Evolutionary conservation across 1,140 invertebrate species (phyloP).

Genomic region (Nephila pilipes): DNA sequence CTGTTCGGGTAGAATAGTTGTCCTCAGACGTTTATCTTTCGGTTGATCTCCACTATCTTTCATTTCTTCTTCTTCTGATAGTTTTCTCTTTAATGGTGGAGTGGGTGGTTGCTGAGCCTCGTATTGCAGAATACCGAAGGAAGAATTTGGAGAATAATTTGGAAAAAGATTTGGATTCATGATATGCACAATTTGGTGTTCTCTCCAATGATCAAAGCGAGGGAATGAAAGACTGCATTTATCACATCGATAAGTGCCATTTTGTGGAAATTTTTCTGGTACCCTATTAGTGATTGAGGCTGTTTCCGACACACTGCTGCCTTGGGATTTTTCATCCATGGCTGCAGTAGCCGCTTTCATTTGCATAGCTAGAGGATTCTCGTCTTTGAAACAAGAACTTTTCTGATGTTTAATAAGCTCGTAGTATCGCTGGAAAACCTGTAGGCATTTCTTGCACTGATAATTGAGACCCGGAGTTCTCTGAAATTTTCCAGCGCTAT

Average conservation of each 20-base stretch:
- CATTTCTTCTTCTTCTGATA: constrained; percentile 82
- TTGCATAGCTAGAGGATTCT: constrained; percentile 87
- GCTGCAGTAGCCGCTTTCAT: constrained; percentile 78
- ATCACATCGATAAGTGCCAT: constrained; percentile 86
- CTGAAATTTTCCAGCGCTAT: constrained; percentile 86
- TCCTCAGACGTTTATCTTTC: constrained; percentile 95
- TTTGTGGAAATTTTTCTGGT: constrained; percentile 77
- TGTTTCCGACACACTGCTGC: constrained; percentile 65
- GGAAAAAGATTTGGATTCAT: constrained; percentile 97
- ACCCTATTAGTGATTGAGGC: constrained; percentile 68
- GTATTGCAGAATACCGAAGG: constrained; percentile 95
- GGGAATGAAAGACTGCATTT: constrained; percentile 96
- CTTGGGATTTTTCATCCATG: constrained; percentile 65
- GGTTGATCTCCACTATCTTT: constrained; percentile 81
- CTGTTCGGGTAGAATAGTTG: constrained; percentile 98
- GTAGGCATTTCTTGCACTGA: constrained; percentile 98
- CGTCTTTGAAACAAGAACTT: constrained; percentile 96
- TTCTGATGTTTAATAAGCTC: constrained; percentile 99
- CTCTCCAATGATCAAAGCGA: constrained; percentile 93
- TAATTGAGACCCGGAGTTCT: constrained; percentile 98
- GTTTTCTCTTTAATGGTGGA: constrained; percentile 80
- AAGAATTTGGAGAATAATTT: constrained; percentile 91
- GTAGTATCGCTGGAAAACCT: constrained; percentile 99
- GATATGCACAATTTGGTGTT: constrained; percentile 96
- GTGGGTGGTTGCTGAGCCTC: constrained; percentile 86